phyloP scores from a whole-genome alignment of 2,797 vertebrate genomes.

The Melopsittacus undulatus region DNA sequence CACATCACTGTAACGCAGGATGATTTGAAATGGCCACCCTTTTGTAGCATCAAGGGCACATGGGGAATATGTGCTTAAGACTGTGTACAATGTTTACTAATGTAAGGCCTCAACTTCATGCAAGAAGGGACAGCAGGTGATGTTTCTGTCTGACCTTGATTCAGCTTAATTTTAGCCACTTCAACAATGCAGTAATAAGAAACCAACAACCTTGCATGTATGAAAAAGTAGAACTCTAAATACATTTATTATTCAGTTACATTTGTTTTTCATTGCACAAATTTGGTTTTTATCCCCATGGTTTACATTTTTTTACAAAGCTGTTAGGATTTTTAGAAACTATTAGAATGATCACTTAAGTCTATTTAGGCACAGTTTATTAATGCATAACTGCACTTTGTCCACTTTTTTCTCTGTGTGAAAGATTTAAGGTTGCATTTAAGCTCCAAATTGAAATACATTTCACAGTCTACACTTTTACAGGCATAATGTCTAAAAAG shows the following conservation, averaged over 20 bases:
- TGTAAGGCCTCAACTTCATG: background rate
- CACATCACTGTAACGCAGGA: background rate
- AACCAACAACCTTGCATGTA: constrained; percentile 12
- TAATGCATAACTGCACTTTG: background rate
- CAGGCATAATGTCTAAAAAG: background rate
- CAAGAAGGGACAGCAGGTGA: background rate
- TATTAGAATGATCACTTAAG: background rate
- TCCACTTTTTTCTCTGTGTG: background rate
- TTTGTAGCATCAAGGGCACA: background rate
- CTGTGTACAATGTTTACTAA: background rate
- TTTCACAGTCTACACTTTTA: background rate
- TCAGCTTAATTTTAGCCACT: background rate
- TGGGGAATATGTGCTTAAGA: background rate
- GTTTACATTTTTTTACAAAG: constrained; percentile 46
- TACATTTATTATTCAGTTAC: constrained; percentile 59
- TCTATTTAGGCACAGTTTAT: constrained; percentile 56
- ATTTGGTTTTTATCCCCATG: constrained; percentile 57
- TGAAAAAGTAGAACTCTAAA: constrained; percentile 46
- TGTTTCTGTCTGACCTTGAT: background rate
- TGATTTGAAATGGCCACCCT: rapidly evolving
- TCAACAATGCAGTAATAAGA: background rate
- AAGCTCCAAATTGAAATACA: constrained; percentile 30
- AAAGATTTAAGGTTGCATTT: background rate
- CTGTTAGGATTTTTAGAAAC: constrained; percentile 25
- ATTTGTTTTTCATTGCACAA: constrained; percentile 60